These are phyloP conservation scores for Bothrops jararaca DNA, from an alignment of 2,113 vertebrate species.

Conservation along the genomic window DNA sequence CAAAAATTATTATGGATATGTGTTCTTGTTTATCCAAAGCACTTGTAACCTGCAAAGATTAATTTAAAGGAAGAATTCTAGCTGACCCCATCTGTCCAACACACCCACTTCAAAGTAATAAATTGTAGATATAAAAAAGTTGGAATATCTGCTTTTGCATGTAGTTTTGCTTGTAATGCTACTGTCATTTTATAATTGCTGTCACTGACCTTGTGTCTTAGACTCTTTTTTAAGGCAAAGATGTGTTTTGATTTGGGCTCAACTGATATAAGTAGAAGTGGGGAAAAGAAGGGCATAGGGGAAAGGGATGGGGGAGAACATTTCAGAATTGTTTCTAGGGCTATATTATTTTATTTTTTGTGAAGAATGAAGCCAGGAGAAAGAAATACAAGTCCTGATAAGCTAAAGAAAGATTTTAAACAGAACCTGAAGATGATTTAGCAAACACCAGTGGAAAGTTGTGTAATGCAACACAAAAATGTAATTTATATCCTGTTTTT, in stretches of 20 bases:
- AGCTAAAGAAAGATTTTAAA: conserved; percentile 42
- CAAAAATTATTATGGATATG: conserved; percentile 39
- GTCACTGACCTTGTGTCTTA: conserved; percentile 27
- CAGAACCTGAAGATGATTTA: conserved; percentile 40
- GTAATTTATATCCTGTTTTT: conserved; percentile 35
- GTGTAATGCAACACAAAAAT: conserved; percentile 40
- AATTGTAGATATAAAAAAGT: not conserved
- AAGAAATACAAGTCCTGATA: conserved; percentile 43
- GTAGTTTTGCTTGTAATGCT: conserved; percentile 32
- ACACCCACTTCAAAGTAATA: conserved; percentile 23
- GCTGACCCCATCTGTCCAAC: not conserved
- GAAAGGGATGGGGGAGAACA: not conserved
- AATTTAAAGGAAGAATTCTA: conserved; percentile 39
- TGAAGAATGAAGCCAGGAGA: conserved; percentile 45
- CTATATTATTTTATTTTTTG: conserved; percentile 14
- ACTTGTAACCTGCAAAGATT: conserved; percentile 35
- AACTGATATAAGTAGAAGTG: not conserved
- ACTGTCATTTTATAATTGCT: conserved; percentile 37
- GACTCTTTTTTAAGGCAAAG: conserved; percentile 7
- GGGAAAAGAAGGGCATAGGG: not conserved
- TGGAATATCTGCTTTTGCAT: conserved; percentile 20
- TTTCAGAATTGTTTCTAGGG: not conserved
- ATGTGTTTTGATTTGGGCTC: not conserved
- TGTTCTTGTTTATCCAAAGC: conserved; percentile 26
- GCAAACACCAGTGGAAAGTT: conserved; percentile 26